Base-by-base conservation (phyloP, 92 coral and sea anemone species). In the Heteractis magnifica region DNA sequence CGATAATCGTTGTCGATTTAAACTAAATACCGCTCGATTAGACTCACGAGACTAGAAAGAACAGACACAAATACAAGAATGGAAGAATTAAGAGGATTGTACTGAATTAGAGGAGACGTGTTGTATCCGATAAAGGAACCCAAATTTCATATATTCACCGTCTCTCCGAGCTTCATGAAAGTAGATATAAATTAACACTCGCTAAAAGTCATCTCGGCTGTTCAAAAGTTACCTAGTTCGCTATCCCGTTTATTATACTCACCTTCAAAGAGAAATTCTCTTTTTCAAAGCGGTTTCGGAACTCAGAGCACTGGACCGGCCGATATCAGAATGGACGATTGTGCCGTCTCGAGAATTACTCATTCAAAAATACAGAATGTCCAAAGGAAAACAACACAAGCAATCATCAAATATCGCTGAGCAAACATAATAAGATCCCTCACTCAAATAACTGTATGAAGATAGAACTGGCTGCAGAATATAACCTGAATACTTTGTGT, bases 351-450 rank as follows among this genome's bases (percentile, higher is more conserved):
- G 48, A 52, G 56, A 52, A 34, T 18, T 12, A 49, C 14, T 76
- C 60, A 76, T 76, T 50, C 53, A 76, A 68, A 19, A 50, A 49
- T 76, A 76, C 79, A 51, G 23, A 76, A 52, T 23, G 64, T 18
- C 62, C 65, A 21, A 18, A 76, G 14, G 15, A 20, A 76, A 49
- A 76, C 79, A 76, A 19, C 23, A n/a, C 60, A 3, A 4, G 13
- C n/a, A 51, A 21, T 76, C 79, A 52, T 52, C 79, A 76, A 68
- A 76, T 8, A 76, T 49, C 21, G 58, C 64, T 76, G 65, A 6
- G 23, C 49, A 76, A 76, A 76, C 60, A 76, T n/a, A 76, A 76
- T 50, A 76, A 52, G 59, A 76, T 76, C 79, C 5, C 34, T 48
- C 49, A 68, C 44, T 11, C 34, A 76, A 50, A 55, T 76, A 52